Percentiles rank a stretch among this genome's conserved stretches.
These are phyloP conservation scores for Cepaea hortensis DNA, from an alignment of 2,888 invertebrate species.

Conservation along the genomic window DNA sequence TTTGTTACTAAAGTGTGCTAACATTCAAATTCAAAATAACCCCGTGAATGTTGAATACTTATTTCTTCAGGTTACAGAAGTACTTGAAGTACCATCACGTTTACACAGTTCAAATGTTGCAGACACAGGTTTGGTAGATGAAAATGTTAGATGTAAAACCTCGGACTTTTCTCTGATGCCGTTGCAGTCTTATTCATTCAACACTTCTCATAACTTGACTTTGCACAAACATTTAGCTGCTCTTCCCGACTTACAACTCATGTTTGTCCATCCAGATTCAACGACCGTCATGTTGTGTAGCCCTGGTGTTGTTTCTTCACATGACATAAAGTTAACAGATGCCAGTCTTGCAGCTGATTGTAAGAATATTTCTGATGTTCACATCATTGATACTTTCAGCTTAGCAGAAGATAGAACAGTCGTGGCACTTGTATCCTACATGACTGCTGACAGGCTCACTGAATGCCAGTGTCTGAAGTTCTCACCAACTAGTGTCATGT, in stretches of 20 bases:
- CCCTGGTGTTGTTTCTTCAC: not conserved
- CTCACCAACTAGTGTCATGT: not conserved
- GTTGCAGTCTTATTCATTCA: not conserved
- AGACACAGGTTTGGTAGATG: not conserved
- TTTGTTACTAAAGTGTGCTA: constrained; percentile 25
- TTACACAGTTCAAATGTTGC: not conserved
- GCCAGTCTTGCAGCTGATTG: not conserved
- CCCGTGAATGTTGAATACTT: not conserved
- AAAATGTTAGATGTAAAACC: not conserved
- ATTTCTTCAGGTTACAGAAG: constrained; percentile 9
- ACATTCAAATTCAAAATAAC: not conserved
- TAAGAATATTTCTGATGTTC: constrained; percentile 5
- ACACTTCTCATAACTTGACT: not conserved
- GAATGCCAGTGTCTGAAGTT: constrained; percentile 14
- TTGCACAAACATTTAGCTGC: not conserved
- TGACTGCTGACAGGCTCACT: not conserved
- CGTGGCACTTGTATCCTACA: not conserved
- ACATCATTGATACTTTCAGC: constrained; percentile 3
- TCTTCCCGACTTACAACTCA: constrained; percentile 4
- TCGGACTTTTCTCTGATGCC: not conserved
- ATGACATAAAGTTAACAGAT: not conserved
- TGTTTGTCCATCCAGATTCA: not conserved
- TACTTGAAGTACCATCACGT: not conserved
- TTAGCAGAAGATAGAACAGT: not conserved
- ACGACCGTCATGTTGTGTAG: not conserved